Evolutionary conservation across 2,888 invertebrate species (phyloP), one percentile per base, ranked within the genome.

Genomic region (Busseola fusca): DNA sequence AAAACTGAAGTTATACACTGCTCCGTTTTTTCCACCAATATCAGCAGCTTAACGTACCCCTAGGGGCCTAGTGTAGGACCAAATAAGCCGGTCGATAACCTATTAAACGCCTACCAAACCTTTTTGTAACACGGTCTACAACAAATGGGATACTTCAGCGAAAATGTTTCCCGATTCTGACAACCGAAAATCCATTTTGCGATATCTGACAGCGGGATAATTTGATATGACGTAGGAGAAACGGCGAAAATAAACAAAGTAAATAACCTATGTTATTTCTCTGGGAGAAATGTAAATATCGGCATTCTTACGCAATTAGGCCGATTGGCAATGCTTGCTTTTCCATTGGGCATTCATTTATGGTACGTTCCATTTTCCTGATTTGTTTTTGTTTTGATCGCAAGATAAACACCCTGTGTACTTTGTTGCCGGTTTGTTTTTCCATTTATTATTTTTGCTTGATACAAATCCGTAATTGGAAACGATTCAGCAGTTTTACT

Each of bases 191-290:
- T 88, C 89, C 89, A 89, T 89, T 91, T 90, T 87, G 82, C 81
- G 86, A 85, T 84, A 83, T 82, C 86, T 88, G 91, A 91, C 91
- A 89, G 83, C 63, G 87, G 90, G 88, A 90, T 92, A 91, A 91
- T 89, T 86, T 86, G 89, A 86, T 86, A 84, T 85, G 89, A 90
- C 87, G 82, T 71, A 69, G 75, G 78, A 79, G 78, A 85, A 89
- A 84, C 69, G 79, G 69, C 72, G 60, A 80, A 79, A 85, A 86
- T 70, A 84, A 84, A 86, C 77, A 82, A 73, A 77, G 62, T 70
- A 74, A 79, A 80, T 69, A 78, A 52, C 64, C 56, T 65, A 72
- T 52, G 59, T 65, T 81, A 59, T 73, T 65, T 69, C 37, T 16
- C 40, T 7, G 42, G 59, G 52, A 65, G 56, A 62, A 72, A 72